Conservation (phyloP, 2,113 vertebrate genomes). For the Oncorhynchus gorbuscha region DNA sequence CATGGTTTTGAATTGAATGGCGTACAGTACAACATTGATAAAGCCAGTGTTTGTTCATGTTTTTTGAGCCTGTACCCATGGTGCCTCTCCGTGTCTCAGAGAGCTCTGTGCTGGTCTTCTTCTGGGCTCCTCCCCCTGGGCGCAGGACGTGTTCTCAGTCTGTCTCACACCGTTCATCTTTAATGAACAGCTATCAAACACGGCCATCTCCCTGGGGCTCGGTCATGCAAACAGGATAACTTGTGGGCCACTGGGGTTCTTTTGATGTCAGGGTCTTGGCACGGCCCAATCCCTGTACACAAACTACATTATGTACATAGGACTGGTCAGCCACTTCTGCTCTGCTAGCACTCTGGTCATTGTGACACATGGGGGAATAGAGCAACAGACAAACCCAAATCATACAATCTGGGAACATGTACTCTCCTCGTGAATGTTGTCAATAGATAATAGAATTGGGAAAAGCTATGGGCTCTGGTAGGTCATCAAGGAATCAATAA, state of each 20-base stretch:
- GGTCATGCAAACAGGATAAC: conserved; percentile 44
- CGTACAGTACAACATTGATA: no score
- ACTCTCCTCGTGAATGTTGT: no score
- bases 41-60: neutral
- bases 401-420: no score
- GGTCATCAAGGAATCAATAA: neutral
- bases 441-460: no score
- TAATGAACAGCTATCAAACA: conserved; percentile 56
- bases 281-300: no score
- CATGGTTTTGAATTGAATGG: neutral
- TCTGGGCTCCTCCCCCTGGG: conserved; percentile 15
- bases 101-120: conserved; percentile 28
- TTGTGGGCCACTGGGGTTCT: conserved; percentile 20
- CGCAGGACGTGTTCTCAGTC: conserved; percentile 45
- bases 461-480: conserved; percentile 14
- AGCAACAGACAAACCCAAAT: no score
- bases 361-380: no score
- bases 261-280: no score
- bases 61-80: conserved; percentile 39
- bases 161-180: conserved; percentile 59
- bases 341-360: no score
- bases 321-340: no score
- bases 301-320: no score
- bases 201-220: conserved; percentile 37
- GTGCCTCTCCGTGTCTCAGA: conserved; percentile 16